phyloP scores from a whole-genome alignment of 2,113 vertebrate species.

The Cnemophilus loriae region DNA sequence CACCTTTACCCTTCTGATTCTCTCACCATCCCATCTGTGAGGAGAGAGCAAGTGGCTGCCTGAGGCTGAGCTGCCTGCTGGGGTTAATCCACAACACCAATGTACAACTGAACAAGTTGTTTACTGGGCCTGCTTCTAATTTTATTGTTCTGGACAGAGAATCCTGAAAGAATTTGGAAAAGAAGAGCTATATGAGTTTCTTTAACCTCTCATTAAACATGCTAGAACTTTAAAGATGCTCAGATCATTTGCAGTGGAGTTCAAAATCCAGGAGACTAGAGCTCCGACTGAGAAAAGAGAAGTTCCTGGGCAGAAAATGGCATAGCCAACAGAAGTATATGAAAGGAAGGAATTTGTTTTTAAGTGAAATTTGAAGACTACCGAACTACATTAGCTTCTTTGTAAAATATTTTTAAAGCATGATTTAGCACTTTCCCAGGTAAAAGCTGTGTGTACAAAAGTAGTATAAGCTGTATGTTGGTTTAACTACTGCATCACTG shows the following conservation, averaged over 20 bases:
- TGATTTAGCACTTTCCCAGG: background rate
- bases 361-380: background rate
- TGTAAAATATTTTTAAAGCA: background rate
- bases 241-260: background rate
- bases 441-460: background rate
- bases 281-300: background rate
- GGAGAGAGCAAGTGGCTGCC: background rate
- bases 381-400: background rate
- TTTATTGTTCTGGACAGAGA: background rate
- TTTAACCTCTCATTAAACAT: background rate
- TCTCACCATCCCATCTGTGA: background rate
- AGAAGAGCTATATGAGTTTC: background rate
- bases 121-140: background rate
- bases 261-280: background rate
- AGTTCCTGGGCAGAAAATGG: background rate
- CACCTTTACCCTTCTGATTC: background rate
- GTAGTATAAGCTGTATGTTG: background rate
- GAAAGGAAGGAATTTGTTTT: background rate
- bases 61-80: background rate
- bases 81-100: background rate
- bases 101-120: background rate
- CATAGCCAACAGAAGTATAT: background rate
- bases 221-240: background rate
- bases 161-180: background rate
- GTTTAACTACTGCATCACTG: background rate